These are phyloP conservation scores for Hemistola chrysoprasaria DNA, from an alignment of 2,888 invertebrate species.

Conservation along the genomic window DNA sequence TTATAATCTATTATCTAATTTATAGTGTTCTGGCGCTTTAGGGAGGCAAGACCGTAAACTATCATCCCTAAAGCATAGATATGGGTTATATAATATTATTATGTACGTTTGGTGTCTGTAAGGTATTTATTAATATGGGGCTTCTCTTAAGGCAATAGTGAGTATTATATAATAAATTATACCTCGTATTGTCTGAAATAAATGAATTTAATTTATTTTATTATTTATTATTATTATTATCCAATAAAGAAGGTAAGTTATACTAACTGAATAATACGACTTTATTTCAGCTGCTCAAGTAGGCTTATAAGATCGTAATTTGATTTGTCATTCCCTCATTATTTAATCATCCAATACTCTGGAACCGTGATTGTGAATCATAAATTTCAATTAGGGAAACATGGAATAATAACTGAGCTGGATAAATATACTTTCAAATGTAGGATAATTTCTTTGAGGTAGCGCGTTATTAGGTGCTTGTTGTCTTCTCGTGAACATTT, in stretches of 20 bases:
- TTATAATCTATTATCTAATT: too few species aligned
- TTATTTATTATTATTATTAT: too few species aligned
- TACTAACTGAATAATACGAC: slow-evolving; percentile 1
- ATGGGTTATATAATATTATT: too few species aligned
- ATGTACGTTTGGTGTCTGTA: too few species aligned
- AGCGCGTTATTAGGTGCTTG: slow-evolving; percentile 30
- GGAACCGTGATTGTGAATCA: slow-evolving; percentile 29
- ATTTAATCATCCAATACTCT: slow-evolving; percentile 25
- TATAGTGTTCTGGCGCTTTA: too few species aligned
- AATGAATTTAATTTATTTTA: too few species aligned
- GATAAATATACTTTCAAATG: slow-evolving; percentile 28
- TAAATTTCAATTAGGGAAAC: slow-evolving; percentile 32
- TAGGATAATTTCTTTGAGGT: slow-evolving; percentile 29
- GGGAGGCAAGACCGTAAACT: too few species aligned
- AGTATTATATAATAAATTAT: too few species aligned
- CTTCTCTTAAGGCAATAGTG: too few species aligned
- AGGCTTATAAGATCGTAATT: slow-evolving; percentile 16
- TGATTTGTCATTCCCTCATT: slow-evolving; percentile 24
- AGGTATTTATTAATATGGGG: too few species aligned
- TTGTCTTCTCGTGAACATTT: slow-evolving; percentile 23
- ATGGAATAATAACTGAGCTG: slow-evolving; percentile 27
- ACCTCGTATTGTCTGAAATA: too few species aligned
- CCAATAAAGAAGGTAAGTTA: background rate
- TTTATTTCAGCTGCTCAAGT: slow-evolving; percentile 11
- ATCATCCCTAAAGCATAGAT: too few species aligned